Evolutionary conservation across 2,113 vertebrate species (phyloP).

Genomic region (Sphyrna mokarran): DNA sequence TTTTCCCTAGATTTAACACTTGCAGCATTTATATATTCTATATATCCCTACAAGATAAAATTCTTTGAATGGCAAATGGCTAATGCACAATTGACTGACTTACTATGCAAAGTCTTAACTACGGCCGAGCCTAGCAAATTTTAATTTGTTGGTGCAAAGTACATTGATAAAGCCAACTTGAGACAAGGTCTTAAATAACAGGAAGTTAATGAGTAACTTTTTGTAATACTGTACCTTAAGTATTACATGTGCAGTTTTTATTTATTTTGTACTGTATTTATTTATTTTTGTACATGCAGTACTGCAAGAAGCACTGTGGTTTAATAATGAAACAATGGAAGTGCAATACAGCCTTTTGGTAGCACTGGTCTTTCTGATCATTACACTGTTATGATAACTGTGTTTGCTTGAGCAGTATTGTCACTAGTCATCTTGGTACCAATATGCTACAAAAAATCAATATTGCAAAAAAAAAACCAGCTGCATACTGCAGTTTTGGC

Average conservation of each 20-base stretch:
- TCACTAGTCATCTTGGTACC: background rate
- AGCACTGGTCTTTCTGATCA: conserved; percentile 37
- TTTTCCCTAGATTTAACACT: background rate
- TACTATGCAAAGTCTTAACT: conserved; percentile 34
- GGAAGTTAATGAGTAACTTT: conserved; percentile 29
- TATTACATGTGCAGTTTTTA: conserved; percentile 67
- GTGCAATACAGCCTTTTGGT: conserved; percentile 50
- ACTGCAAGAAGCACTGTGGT: conserved; percentile 62
- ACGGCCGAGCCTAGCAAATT: conserved; percentile 22
- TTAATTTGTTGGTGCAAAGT: conserved; percentile 6
- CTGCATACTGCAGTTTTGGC: background rate
- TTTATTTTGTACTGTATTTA: conserved; percentile 77
- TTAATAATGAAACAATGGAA: conserved; percentile 48
- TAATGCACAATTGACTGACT: conserved; percentile 13
- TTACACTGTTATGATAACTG: conserved; percentile 23
- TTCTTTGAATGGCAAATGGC: conserved; percentile 4
- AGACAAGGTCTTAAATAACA: conserved; percentile 15
- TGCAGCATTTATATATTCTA: background rate
- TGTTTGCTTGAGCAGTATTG: background rate
- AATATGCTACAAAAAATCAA: background rate
- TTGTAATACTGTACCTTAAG: conserved; percentile 45
- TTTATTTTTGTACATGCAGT: conserved; percentile 69
- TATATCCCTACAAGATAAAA: background rate
- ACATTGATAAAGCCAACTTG: conserved; percentile 28
- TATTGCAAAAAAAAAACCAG: background rate